A percentile compares a stretch with the other conserved stretches of the same genome.
Evolutionary conservation across 2,888 invertebrate genomes (phyloP).

Genomic region (Drosophila meridiana): DNA sequence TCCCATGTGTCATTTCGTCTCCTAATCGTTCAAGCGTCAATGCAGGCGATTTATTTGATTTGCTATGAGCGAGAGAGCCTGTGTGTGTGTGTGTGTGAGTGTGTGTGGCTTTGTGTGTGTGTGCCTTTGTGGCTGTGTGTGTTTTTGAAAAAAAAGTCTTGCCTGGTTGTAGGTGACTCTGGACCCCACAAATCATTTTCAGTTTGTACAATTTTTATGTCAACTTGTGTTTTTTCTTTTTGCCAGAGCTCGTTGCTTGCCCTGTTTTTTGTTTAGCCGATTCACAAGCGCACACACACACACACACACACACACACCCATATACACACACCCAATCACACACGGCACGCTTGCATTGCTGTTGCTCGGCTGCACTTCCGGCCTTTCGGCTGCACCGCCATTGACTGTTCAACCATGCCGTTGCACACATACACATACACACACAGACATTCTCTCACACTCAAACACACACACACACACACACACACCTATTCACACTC

Average conservation of each 20-base stretch:
- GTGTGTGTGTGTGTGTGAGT: not conserved
- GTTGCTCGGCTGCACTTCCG: constrained; percentile 78
- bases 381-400: constrained; percentile 64
- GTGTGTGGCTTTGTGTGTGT: constrained; percentile 1
- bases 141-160: constrained; percentile 6
- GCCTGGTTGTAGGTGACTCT: constrained; percentile 19
- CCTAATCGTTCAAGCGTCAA: constrained; percentile 54
- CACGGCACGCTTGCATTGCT: constrained; percentile 51
- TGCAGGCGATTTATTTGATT: constrained; percentile 54
- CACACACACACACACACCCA: constrained; percentile 13
- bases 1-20: constrained; percentile 48
- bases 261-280: constrained; percentile 66
- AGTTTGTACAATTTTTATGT: constrained; percentile 77
- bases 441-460: constrained; percentile 10
- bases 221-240: constrained; percentile 52
- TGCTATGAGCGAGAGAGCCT: constrained; percentile 2
- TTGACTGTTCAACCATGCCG: constrained; percentile 73
- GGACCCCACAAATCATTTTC: constrained; percentile 74
- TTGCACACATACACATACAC: constrained; percentile 31
- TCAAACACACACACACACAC: constrained; percentile 5
- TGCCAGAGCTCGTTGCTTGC: constrained; percentile 31
- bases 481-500: constrained; percentile 11
- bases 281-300: constrained; percentile 19
- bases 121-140: constrained; percentile 6
- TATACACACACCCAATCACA: constrained; percentile 20